Evolutionary conservation across 2,113 vertebrate species (phyloP).

Genomic region (Cynocephalus volans): DNA sequence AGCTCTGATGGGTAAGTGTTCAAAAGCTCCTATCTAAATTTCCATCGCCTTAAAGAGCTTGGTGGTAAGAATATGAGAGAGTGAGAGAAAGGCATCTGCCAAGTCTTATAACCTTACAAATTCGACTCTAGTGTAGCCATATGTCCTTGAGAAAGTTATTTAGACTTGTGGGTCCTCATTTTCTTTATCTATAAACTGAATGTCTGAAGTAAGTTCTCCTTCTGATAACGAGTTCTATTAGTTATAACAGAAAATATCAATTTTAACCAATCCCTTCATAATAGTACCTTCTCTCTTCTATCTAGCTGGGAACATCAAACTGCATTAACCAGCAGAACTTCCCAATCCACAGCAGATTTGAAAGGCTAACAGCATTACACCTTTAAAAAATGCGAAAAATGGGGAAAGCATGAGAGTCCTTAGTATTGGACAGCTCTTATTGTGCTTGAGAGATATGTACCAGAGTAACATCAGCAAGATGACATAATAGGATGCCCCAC

Average conservation of each 20-base stretch:
- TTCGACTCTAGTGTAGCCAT: neutral
- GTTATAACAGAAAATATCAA: neutral
- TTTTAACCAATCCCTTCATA: neutral
- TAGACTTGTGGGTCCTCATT: neutral
- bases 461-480: neutral
- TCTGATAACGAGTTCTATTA: neutral
- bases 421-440: neutral
- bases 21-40: neutral
- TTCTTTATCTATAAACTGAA: neutral
- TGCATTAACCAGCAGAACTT: neutral
- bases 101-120: neutral
- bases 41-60: neutral
- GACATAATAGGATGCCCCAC: neutral
- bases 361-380: neutral
- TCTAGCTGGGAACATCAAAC: neutral
- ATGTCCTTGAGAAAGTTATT: neutral
- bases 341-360: neutral
- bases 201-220: neutral
- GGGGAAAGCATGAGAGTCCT: too few species aligned
- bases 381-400: neutral
- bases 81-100: neutral
- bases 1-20: neutral
- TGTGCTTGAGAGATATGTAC: neutral
- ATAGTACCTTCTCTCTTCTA: neutral
- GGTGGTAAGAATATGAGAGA: neutral